Evolutionary conservation across 2,113 vertebrate species (phyloP).

Genomic region (Archilochus colubris): DNA sequence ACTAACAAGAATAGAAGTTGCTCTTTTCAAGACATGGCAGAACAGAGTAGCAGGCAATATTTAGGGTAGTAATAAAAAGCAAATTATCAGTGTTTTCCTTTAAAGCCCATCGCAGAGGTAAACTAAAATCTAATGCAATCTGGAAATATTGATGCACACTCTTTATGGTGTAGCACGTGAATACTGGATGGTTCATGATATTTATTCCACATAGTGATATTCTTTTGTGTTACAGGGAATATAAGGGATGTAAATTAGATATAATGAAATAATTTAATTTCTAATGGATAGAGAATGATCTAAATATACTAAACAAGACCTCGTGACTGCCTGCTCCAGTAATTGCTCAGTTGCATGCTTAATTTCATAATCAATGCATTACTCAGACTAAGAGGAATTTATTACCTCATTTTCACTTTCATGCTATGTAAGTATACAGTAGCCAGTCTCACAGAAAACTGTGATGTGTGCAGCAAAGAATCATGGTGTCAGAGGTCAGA

Average conservation of each 20-base stretch:
- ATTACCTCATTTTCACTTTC: slow-evolving; percentile 74
- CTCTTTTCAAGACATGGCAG: not conserved
- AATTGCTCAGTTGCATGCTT: slow-evolving; percentile 67
- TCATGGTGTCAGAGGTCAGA: slow-evolving; percentile 73
- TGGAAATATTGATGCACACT: not conserved
- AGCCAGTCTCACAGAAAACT: slow-evolving; percentile 63
- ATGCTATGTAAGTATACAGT: slow-evolving; percentile 73
- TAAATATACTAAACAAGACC: slow-evolving; percentile 53
- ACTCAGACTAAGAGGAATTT: slow-evolving; percentile 68
- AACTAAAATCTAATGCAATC: slow-evolving; percentile 32
- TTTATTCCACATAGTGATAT: slow-evolving; percentile 50
- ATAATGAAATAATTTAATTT: slow-evolving; percentile 70
- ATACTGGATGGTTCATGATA: slow-evolving; percentile 23
- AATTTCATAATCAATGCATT: slow-evolving; percentile 72
- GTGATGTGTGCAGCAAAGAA: slow-evolving; percentile 63
- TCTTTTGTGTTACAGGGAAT: slow-evolving; percentile 54
- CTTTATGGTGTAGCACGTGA: not conserved
- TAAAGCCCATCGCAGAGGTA: slow-evolving; percentile 20
- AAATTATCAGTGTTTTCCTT: slow-evolving; percentile 36
- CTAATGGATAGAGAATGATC: slow-evolving; percentile 57
- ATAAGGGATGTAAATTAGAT: slow-evolving; percentile 58
- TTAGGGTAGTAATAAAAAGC: slow-evolving; percentile 37
- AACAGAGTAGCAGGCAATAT: not conserved
- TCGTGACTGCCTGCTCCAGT: slow-evolving; percentile 43
- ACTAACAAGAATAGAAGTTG: not conserved